These are phyloP conservation scores for Notodonta dromedarius DNA, from an alignment of 2,888 invertebrate genomes.

Conservation along the genomic window DNA sequence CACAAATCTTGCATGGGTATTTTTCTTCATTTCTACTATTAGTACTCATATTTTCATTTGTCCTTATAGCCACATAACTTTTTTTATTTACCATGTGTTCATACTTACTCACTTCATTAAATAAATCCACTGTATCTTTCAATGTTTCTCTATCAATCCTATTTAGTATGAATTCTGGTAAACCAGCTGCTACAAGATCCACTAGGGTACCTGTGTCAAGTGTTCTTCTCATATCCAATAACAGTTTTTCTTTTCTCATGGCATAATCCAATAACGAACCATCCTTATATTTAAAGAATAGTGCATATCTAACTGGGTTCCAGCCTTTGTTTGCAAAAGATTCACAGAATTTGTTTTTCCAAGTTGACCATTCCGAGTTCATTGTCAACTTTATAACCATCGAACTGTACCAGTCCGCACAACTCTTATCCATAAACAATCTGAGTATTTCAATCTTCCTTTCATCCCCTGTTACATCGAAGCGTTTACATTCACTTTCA, in stretches of 20 bases:
- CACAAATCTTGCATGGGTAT: no score
- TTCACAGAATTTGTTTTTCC: constrained; percentile 37
- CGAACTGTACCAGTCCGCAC: constrained; percentile 30
- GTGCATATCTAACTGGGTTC: constrained; percentile 29
- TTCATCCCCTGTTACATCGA: constrained; percentile 27
- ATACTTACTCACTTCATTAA: no score
- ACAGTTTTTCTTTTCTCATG: constrained; percentile 35
- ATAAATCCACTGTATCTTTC: no score
- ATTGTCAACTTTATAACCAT: constrained; percentile 32
- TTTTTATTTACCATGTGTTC: no score
- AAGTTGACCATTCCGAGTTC: constrained; percentile 29
- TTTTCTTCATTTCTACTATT: no score
- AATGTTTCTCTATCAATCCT: no score
- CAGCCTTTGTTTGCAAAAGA: constrained; percentile 40
- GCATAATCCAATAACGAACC: constrained; percentile 46
- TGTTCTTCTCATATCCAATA: not conserved
- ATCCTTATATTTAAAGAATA: constrained; percentile 36
- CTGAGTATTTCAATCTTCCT: constrained; percentile 38
- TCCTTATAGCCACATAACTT: no score
- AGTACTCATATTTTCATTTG: no score
- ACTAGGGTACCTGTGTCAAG: no score
- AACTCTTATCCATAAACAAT: constrained; percentile 35
- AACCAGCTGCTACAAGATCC: no score
- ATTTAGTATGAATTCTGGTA: no score
- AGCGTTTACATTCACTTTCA: constrained; percentile 40